These are phyloP conservation scores for Dolichomitus sp. DNA, from an alignment of 2,888 invertebrate species.

Conservation along the genomic window DNA sequence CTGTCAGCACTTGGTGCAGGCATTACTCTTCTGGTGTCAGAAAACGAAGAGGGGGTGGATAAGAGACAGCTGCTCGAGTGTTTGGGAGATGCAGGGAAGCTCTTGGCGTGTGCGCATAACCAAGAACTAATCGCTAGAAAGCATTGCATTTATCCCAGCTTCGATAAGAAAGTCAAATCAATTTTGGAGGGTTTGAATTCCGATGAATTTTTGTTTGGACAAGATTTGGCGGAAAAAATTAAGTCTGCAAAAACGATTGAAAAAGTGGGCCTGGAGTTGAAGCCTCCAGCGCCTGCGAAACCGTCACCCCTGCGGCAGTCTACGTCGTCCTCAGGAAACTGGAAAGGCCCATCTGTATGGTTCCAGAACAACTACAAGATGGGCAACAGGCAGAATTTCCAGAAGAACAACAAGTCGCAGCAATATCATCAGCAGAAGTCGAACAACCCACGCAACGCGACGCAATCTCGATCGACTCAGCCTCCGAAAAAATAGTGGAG, in stretches of 20 bases:
- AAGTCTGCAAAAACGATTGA: slow-evolving; percentile 46
- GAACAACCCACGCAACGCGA: no score
- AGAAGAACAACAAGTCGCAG: no score
- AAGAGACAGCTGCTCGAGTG: slow-evolving; percentile 32
- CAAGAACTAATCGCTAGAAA: slow-evolving; percentile 34
- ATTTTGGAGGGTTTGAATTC: slow-evolving; percentile 32
- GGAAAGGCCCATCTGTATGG: slow-evolving; percentile 22
- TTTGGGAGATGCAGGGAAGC: slow-evolving; percentile 23
- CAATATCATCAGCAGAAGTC: no score
- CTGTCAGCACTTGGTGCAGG: slow-evolving; percentile 48
- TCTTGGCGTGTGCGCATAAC: slow-evolving; percentile 29
- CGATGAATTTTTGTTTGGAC: slow-evolving; percentile 48
- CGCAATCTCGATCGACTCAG: not conserved
- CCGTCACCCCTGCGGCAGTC: not conserved
- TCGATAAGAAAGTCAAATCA: slow-evolving; percentile 39
- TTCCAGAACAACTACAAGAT: slow-evolving; percentile 29
- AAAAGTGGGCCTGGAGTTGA: slow-evolving; percentile 35
- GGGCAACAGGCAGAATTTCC: not conserved
- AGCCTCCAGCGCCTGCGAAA: not conserved
- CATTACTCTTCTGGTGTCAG: slow-evolving; percentile 38
- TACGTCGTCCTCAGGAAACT: slow-evolving; percentile 22
- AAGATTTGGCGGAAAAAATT: slow-evolving; percentile 44
- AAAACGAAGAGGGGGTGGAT: slow-evolving; percentile 49
- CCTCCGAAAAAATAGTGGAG: not conserved
- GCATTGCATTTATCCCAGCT: slow-evolving; percentile 37